phyloP scores from a whole-genome alignment of 2,113 vertebrate species.

The Empidonax traillii region DNA sequence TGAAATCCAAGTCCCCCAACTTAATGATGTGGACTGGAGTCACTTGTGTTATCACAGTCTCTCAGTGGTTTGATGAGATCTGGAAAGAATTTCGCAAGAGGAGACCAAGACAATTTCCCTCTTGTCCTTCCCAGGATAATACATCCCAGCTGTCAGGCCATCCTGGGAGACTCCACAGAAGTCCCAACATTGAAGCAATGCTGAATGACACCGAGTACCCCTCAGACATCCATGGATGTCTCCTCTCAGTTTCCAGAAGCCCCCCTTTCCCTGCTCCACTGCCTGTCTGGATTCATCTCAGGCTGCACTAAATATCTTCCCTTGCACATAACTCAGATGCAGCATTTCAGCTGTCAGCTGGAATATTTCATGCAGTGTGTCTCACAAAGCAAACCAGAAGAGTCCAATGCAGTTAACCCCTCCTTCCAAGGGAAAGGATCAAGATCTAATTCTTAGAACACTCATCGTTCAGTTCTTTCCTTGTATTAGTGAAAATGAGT shows the following conservation, averaged over 20 bases:
- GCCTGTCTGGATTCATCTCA: background rate
- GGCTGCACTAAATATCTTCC: background rate
- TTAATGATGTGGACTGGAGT: background rate
- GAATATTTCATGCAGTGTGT: background rate
- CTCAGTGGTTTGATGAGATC: background rate
- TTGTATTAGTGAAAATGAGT: background rate
- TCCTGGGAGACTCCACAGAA: background rate
- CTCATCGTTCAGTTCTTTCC: background rate
- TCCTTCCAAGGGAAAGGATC: background rate
- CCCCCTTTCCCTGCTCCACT: background rate
- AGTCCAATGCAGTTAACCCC: background rate
- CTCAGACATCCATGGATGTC: rapidly evolving
- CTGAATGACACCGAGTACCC: background rate
- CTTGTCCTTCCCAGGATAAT: background rate
- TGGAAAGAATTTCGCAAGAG: background rate
- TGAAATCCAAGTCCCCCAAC: background rate
- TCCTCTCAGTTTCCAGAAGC: background rate
- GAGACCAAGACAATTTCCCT: background rate
- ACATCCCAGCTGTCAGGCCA: background rate
- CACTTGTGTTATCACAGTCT: rapidly evolving
- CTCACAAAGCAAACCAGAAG: background rate
- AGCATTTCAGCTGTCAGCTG: background rate
- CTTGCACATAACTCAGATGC: background rate
- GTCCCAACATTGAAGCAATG: background rate
- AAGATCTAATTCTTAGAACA: background rate